These are phyloP conservation scores for Crenichthys baileyi DNA, from an alignment of 2,797 vertebrate species.

Conservation along the genomic window DNA sequence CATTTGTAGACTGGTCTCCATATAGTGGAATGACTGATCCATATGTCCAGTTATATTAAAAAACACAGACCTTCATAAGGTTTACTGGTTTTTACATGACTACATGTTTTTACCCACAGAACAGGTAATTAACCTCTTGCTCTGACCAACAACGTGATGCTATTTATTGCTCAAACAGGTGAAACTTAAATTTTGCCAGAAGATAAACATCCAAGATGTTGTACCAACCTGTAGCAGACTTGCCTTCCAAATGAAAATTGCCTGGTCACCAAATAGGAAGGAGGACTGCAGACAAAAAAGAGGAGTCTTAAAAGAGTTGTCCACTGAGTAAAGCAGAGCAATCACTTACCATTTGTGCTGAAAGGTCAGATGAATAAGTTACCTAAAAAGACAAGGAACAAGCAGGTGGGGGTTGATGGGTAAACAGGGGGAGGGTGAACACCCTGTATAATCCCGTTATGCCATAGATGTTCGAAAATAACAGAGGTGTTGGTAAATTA, in stretches of 20 bases:
- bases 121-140: too few species aligned
- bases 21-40: not conserved
- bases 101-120: not conserved
- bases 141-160: too few species aligned
- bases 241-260: constrained; percentile 8
- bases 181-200: too few species aligned
- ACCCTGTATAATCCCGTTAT: constrained; percentile 9
- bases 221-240: not conserved
- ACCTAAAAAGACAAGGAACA: constrained; percentile 1
- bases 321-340: not conserved
- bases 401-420: not conserved
- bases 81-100: too few species aligned
- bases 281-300: not conserved
- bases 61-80: not conserved
- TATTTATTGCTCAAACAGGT: too few species aligned
- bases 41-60: not conserved
- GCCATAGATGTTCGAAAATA: not conserved
- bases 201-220: not conserved
- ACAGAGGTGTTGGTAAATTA: not conserved
- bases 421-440: not conserved
- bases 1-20: not conserved
- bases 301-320: constrained; percentile 7
- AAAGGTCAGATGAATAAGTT: constrained; percentile 45
- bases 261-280: constrained; percentile 28
- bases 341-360: constrained; percentile 23